Base-by-base conservation (phyloP, 1,140 invertebrate species). In the Heliconius hermathena region DNA sequence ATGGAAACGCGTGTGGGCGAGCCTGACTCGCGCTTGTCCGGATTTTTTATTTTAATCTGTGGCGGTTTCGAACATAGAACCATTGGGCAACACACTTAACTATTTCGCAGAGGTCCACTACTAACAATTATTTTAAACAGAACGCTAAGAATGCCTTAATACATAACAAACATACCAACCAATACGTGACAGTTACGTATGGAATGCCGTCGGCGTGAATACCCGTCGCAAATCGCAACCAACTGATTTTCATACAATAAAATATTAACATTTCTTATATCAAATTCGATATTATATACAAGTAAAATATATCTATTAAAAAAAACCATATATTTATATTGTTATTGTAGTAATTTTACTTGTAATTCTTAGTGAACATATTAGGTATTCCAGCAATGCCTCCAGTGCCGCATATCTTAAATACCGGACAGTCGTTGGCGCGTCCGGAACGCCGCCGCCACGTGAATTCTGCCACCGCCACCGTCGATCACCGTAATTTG, bases 401-500 rank as follows among this genome's bases (percentile, higher is more conserved):
- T 29, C 57, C 38, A 16, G 73, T 11, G 29, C 11, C 71, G 76
- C 76, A 77, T 77, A 77, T 77, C 76, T 77, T 72, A 36, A 71
- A 77, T 77, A 46, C 76, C 76, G 41, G 70, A 20, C 66, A 71
- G 66, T 36, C 46, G 33, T 8, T 8, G 74, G 74, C 74, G 57
- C 70, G 49, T 60, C 29, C 26, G 71, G 76, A 52, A 77, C 70
- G 76, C 76, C 54, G 76, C 22, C 71, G 76, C 71, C 71, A 71
- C 76, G 70, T 73, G 76, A 77, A 77, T 77, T 77, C 76, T 77
- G 71, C 76, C 76, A 71, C 76, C 76, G 71, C 57, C 71, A 36
- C 33, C 33, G 71, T 26, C n/a, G 20, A 57, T 71, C 20, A 41
- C 26, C 57, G 76, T 72, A 77, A 77, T 72, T 77, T 77, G 70